Evolutionary conservation across 2,113 vertebrate genomes (phyloP).

Genomic region (Xenopus laevis): DNA sequence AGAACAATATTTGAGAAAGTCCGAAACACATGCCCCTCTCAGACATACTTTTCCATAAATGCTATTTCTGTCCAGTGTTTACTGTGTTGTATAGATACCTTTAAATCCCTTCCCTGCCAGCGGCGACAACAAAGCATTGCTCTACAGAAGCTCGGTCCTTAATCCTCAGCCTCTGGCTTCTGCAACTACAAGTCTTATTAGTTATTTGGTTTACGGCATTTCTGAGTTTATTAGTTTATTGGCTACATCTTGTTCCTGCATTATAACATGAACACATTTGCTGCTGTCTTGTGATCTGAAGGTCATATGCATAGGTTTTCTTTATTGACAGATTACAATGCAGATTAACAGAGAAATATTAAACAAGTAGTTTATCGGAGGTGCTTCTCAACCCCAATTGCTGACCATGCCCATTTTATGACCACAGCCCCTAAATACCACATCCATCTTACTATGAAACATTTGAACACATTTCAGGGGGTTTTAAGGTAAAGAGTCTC

Average conservation of each 20-base stretch:
- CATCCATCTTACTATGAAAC: no score
- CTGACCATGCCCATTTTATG: no score
- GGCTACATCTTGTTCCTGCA: background rate
- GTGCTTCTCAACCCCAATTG: no score
- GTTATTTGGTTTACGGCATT: background rate
- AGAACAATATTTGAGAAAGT: background rate
- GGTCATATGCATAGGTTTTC: background rate
- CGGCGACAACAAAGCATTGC: background rate
- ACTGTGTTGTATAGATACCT: background rate
- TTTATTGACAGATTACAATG: no score
- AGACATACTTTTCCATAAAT: background rate
- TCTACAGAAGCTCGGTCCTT: background rate
- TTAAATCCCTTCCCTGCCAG: background rate
- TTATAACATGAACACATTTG: background rate
- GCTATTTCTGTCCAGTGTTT: background rate
- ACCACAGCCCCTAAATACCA: no score
- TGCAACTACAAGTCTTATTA: background rate
- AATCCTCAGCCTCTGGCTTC: background rate
- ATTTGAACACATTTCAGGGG: no score
- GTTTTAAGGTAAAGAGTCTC: no score
- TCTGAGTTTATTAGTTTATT: background rate
- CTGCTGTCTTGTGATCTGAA: background rate
- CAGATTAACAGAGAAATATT: no score
- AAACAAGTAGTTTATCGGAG: no score
- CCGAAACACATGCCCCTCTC: background rate